Conservation (phyloP, 2,888 invertebrate species). For the Synergus itoensis region DNA sequence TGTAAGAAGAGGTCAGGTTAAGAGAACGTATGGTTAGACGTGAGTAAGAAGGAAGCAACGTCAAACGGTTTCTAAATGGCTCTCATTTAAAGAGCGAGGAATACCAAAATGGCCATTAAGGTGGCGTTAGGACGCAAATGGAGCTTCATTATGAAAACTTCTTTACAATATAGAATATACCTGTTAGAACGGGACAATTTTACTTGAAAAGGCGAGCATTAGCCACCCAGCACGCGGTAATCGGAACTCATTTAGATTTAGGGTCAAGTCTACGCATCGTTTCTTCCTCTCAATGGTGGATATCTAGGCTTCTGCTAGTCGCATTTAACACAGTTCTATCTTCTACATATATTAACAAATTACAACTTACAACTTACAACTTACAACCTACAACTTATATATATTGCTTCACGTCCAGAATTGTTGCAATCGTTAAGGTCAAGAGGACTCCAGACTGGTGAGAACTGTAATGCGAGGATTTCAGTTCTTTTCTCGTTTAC, state of each 20-base stretch:
- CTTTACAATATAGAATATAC: conserved; percentile 26
- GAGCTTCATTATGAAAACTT: conserved; percentile 42
- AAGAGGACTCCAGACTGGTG: conserved; percentile 29
- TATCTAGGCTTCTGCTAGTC: not conserved
- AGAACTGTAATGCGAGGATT: conserved; percentile 36
- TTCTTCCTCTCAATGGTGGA: not conserved
- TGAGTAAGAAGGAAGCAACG: conserved; percentile 56
- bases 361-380: not conserved
- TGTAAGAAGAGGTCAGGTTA: conserved; percentile 56
- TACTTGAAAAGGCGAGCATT: conserved; percentile 42
- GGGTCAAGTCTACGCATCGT: conserved; percentile 22
- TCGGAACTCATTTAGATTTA: conserved; percentile 39
- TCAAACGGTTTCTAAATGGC: conserved; percentile 62
- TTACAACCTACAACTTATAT: not conserved
- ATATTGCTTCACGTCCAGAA: conserved; percentile 24
- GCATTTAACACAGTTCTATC: not conserved
- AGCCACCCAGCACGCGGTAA: conserved; percentile 25
- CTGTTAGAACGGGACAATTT: conserved; percentile 22
- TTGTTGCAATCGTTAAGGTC: conserved; percentile 38
- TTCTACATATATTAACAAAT: not conserved
- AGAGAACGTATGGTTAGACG: conserved; percentile 55
- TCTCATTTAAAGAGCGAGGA: conserved; percentile 46
- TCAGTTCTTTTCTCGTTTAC: conserved; percentile 21
- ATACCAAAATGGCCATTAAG: conserved; percentile 35
- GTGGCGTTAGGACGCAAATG: conserved; percentile 41